Evolutionary conservation across 37 sponge, comb jelly and placozoan species (phyloP), one percentile per base, ranked within the genome.

Genomic region (Beroe forskalii): DNA sequence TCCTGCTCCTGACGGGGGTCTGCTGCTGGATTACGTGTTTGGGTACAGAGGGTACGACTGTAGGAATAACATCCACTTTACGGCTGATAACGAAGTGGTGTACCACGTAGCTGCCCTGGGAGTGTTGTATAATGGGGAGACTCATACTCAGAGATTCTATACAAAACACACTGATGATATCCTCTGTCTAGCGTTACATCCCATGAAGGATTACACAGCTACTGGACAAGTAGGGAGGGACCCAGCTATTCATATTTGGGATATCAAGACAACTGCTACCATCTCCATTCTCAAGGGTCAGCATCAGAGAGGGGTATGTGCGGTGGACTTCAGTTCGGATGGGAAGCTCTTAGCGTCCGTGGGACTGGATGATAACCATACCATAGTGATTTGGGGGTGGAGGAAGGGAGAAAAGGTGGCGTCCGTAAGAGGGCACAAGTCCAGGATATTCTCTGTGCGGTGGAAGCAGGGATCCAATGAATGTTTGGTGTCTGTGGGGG

Each of bases 11-110:
- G 86, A 80, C 30, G 86, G 86, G 25, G 86, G 86, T 43, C 86
- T 55, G 27, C 40, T 48, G 8, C 44, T 92, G 4, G 37, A 72
- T 80, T 67, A 28, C 76, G 40, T 76, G 90, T 43, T 64, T 92
- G 92, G 97, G 44, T 98, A 98, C 90, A 93, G 99, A 62, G 99
- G 99, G 23, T 96, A 96, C 62, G 99, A 98, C 62, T 96, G 95
- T 90, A 91, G 96, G 27, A 93, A 92, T 90, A 98, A 98, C 90
- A 92, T 98, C 38, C 94, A 89, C 95, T 98, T 96, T 91, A 93
- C 94, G 12, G 90, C 93, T 19, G 86, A 91, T 20, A 95, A 94
- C 0, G 95, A 95, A 20, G 72, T 97, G 0, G 94, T 97, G 37
- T 98, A 98, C 90, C 96, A 96, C 89, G 91, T 98, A 6, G 99